These are phyloP conservation scores for Bujurquina vittata DNA, from an alignment of 2,113 vertebrate species.

Conservation along the genomic window DNA sequence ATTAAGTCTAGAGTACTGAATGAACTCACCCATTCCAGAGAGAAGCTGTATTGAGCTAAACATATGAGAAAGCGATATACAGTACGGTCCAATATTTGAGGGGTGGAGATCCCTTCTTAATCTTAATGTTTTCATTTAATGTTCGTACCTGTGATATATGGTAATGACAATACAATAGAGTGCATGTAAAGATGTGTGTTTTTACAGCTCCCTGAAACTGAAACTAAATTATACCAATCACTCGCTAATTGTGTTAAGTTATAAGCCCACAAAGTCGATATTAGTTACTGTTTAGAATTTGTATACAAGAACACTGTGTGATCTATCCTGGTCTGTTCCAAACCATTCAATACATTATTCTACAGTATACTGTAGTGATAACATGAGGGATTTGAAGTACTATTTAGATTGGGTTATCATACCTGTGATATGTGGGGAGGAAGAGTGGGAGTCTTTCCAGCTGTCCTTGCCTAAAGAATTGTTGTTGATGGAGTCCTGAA, in stretches of 20 bases:
- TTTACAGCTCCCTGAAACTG: no score
- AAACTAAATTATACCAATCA: not conserved
- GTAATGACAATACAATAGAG: no score
- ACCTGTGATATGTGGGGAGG: slow-evolving; percentile 89
- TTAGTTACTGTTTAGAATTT: not conserved
- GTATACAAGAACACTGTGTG: not conserved
- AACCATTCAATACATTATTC: not conserved
- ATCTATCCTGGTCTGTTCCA: not conserved
- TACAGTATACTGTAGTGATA: no score
- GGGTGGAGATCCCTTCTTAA: no score
- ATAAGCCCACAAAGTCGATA: not conserved
- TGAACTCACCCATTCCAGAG: no score
- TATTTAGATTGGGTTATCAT: not conserved
- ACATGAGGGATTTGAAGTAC: not conserved
- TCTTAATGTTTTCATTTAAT: no score
- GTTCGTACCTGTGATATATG: no score
- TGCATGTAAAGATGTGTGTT: no score
- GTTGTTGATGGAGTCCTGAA: slow-evolving; percentile 97
- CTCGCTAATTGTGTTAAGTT: not conserved
- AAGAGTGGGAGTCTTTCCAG: slow-evolving; percentile 93
- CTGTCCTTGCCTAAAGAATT: slow-evolving; percentile 96
- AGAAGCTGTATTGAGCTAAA: no score
- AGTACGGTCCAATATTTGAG: no score
- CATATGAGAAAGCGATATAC: no score
- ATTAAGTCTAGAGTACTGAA: no score